Evolutionary conservation across 1,140 invertebrate species (phyloP).

Genomic region (Caenorhabditis tropicalis): DNA sequence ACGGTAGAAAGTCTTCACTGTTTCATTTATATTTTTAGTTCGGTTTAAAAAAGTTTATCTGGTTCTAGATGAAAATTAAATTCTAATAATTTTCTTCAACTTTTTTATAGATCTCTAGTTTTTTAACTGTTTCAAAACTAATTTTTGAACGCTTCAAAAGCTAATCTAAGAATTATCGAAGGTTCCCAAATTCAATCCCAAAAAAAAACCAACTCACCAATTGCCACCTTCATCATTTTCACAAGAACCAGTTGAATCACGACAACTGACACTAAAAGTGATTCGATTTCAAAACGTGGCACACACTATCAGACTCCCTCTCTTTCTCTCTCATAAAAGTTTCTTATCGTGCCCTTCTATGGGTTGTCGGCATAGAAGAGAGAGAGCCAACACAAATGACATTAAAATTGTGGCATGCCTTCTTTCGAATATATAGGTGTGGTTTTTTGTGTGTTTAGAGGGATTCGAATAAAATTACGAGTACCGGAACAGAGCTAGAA

Average conservation of each 20-base stretch:
- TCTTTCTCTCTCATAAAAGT: conserved; percentile 9
- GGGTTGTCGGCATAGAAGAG: neutral
- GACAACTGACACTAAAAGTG: neutral
- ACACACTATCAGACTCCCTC: neutral
- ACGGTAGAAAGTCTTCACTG: no score
- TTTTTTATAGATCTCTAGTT: no score
- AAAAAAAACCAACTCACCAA: neutral
- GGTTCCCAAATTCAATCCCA: neutral
- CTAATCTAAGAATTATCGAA: no score
- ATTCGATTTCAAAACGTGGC: neutral
- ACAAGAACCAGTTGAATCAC: neutral
- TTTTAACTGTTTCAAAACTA: no score
- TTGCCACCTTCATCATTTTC: neutral
- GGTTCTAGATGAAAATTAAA: no score
- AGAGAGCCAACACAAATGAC: conserved; percentile 33
- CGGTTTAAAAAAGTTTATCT: no score
- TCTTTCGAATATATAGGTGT: neutral
- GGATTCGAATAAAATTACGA: no score
- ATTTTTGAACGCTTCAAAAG: no score
- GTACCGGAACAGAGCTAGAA: no score
- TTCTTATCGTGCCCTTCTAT: neutral
- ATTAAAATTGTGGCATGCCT: conserved; percentile 36
- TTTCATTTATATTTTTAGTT: no score
- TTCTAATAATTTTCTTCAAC: no score
- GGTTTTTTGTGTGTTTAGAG: neutral